phyloP scores from a whole-genome alignment of 2,888 invertebrate genomes.

The Saturnia pavonia region DNA sequence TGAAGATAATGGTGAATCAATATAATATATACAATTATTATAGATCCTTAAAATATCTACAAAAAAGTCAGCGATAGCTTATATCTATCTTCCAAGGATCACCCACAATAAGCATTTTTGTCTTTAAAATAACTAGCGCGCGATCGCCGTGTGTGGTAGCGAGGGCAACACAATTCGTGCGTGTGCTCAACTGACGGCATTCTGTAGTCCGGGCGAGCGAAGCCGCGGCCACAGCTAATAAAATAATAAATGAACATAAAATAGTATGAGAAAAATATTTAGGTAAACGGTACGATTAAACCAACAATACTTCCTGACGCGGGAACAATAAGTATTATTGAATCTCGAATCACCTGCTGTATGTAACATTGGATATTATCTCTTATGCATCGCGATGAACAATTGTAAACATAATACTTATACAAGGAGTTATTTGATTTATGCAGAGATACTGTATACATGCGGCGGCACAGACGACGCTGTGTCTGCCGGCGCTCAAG shows the following conservation, averaged over 20 bases:
- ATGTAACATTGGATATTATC: slow-evolving; percentile 52
- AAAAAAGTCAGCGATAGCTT: too few species aligned
- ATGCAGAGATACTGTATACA: slow-evolving; percentile 40
- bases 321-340: not conserved
- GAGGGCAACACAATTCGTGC: too few species aligned
- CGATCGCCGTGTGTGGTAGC: too few species aligned
- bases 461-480: slow-evolving; percentile 45
- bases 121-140: too few species aligned
- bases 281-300: not conserved
- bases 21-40: too few species aligned
- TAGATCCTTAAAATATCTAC: too few species aligned
- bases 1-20: too few species aligned
- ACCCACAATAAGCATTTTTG: too few species aligned
- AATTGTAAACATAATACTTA: slow-evolving; percentile 33
- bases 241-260: not conserved
- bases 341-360: slow-evolving; percentile 47
- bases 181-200: too few species aligned
- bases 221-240: too few species aligned
- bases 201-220: too few species aligned
- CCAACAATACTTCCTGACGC: not conserved
- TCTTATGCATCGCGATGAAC: slow-evolving; percentile 31
- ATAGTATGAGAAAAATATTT: slow-evolving; percentile 10
- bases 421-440: slow-evolving; percentile 39
- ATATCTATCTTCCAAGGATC: too few species aligned
- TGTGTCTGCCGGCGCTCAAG: slow-evolving; percentile 50